A percentile compares a stretch with the other conserved stretches of the same genome.
Conservation (phyloP, 1,140 invertebrate species). For the Trinorchestia longiramus region DNA sequence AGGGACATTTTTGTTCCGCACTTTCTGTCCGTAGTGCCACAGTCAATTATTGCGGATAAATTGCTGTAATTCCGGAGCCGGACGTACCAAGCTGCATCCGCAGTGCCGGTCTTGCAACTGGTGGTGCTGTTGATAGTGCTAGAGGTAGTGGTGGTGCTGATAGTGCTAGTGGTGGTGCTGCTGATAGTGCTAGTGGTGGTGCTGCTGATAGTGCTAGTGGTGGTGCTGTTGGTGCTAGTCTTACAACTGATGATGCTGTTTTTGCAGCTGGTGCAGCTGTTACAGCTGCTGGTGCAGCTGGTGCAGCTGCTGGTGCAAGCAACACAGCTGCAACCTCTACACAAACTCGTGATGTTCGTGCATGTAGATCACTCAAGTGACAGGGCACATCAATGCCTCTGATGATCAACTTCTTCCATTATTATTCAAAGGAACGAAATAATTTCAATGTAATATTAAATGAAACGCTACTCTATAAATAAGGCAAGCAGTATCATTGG, state of each 20-base stretch:
- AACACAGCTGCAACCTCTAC: too few relatives aligned
- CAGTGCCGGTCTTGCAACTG: too few relatives aligned
- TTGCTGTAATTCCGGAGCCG: conserved; percentile 18
- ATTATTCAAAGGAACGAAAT: too few relatives aligned
- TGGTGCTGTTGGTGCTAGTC: neutral
- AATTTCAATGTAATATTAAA: too few relatives aligned
- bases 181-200: neutral
- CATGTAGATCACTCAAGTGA: neutral
- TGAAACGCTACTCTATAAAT: too few relatives aligned
- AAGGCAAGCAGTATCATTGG: too few relatives aligned
- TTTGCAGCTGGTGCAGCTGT: neutral
- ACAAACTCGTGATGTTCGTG: neutral
- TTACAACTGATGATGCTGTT: neutral
- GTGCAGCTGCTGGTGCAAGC: neutral
- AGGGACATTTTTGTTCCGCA: conserved; percentile 28
- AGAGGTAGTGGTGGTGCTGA: neutral
- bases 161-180: neutral
- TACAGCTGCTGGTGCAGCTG: neutral
- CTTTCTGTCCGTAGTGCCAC: conserved; percentile 14
- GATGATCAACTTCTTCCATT: too few relatives aligned
- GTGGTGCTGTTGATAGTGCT: neutral
- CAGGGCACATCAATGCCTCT: too few relatives aligned
- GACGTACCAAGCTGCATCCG: neutral
- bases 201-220: neutral
- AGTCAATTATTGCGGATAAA: conserved; percentile 37